A percentile compares a stretch with the other conserved stretches of the same genome.
Evolutionary conservation across 2,797 vertebrate genomes (phyloP).

Genomic region (Lemur catta): DNA sequence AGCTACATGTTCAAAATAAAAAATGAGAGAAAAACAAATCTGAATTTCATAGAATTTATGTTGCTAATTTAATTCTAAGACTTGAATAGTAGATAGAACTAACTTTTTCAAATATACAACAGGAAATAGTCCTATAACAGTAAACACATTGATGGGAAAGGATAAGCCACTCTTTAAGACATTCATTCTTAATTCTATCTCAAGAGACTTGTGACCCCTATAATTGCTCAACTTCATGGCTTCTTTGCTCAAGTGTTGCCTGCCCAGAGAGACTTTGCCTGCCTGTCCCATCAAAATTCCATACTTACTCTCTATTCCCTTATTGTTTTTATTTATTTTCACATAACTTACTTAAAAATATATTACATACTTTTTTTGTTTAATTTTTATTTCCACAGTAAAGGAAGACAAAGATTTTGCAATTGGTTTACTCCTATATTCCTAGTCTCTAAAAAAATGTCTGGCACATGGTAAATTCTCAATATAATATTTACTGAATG

Average conservation of each 20-base stretch:
- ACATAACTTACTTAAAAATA: not conserved
- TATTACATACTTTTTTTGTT: not conserved
- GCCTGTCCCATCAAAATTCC: not conserved
- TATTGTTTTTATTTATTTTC: not conserved
- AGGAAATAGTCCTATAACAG: not conserved
- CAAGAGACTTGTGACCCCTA: not conserved
- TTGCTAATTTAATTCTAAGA: not conserved
- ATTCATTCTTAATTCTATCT: not conserved
- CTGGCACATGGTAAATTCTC: not conserved
- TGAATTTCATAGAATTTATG: not conserved
- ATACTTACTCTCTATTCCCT: not conserved
- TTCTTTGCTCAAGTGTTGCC: not conserved
- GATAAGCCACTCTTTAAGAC: not conserved
- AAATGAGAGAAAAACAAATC: not conserved
- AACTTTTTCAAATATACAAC: not conserved
- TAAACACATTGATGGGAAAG: not conserved
- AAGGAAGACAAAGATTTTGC: not conserved
- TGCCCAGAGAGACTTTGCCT: not conserved
- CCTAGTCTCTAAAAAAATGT: not conserved
- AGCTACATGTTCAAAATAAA: not conserved
- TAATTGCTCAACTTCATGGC: not conserved
- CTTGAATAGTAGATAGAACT: not conserved
- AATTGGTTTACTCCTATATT: not conserved
- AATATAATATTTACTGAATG: not conserved
- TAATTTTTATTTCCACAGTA: not conserved